Evolutionary conservation across 2,888 invertebrate genomes (phyloP).

Genomic region (Conus canariensis): DNA sequence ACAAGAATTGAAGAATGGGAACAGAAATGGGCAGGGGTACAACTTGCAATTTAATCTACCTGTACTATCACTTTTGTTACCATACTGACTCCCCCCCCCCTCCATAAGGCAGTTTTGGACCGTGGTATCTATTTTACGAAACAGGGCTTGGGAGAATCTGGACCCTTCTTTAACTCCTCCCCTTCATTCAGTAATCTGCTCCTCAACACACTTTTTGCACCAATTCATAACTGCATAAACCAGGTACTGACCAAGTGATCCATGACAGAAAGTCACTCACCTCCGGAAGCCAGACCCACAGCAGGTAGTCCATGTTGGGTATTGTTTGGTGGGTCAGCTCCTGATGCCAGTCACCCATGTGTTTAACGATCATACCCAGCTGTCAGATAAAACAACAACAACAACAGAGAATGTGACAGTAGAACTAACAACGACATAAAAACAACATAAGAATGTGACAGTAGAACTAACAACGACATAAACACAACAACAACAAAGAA

Average conservation of each 20-base stretch:
- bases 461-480: not conserved
- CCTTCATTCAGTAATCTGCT: too few relatives aligned
- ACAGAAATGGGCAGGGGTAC: not conserved
- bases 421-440: not conserved
- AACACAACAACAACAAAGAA: too few relatives aligned
- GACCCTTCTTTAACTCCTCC: too few relatives aligned
- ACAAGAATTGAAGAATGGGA: not conserved
- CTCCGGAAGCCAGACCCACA: slow-evolving; percentile 40
- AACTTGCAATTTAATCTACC: not conserved
- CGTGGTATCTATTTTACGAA: too few relatives aligned
- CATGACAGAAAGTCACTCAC: not conserved
- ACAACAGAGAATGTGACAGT: not conserved
- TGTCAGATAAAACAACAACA: slow-evolving; percentile 13
- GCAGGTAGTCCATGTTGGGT: slow-evolving; percentile 37
- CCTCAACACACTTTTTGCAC: too few relatives aligned
- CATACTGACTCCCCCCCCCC: too few relatives aligned
- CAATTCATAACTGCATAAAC: too few relatives aligned
- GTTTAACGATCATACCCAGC: slow-evolving; percentile 15
- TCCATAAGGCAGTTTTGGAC: too few relatives aligned
- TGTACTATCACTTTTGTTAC: not conserved
- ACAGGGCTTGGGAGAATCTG: too few relatives aligned
- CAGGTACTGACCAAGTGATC: too few relatives aligned
- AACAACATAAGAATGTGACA: too few relatives aligned
- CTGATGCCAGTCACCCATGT: slow-evolving; percentile 25
- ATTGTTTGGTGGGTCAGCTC: slow-evolving; percentile 13